Conservation (phyloP, 2,113 vertebrate genomes). For the Myrmecophaga tridactyla region DNA sequence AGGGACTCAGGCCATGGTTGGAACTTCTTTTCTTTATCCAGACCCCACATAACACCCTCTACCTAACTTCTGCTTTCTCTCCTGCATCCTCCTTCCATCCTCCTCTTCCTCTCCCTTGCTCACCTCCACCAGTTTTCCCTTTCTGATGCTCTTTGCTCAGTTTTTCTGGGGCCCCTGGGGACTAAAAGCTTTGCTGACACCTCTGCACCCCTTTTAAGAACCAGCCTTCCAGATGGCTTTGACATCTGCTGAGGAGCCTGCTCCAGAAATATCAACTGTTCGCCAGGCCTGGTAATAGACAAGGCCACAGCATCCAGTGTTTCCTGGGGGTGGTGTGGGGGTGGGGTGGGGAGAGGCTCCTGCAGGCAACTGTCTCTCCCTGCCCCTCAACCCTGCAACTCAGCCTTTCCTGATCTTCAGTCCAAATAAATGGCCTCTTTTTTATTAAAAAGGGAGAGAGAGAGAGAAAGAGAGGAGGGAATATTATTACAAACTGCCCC, state of each 20-base stretch:
- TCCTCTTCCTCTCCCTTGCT: neutral
- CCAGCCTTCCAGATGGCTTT: slow-evolving; percentile 47
- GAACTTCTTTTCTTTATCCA: neutral
- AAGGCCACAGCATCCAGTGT: neutral
- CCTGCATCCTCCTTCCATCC: neutral
- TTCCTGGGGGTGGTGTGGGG: too few relatives aligned
- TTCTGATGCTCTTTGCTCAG: neutral
- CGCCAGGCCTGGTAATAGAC: slow-evolving; percentile 14
- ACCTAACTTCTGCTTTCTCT: neutral
- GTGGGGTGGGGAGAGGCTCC: neutral
- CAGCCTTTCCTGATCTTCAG: neutral
- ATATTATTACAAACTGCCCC: slow-evolving; percentile 15
- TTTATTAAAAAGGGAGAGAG: slow-evolving; percentile 39
- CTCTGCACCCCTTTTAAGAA: neutral
- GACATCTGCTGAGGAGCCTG: neutral
- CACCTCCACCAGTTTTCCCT: neutral
- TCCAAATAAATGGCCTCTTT: slow-evolving; percentile 19
- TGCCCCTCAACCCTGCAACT: neutral
- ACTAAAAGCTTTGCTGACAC: neutral
- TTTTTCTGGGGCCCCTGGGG: neutral
- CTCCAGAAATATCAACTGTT: slow-evolving; percentile 49
- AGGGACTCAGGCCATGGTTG: neutral
- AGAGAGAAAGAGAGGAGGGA: neutral
- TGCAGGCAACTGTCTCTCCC: neutral
- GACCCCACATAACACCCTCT: neutral